phyloP scores from a whole-genome alignment of 2,113 vertebrate species.

The Protobothrops mucrosquamatus region DNA sequence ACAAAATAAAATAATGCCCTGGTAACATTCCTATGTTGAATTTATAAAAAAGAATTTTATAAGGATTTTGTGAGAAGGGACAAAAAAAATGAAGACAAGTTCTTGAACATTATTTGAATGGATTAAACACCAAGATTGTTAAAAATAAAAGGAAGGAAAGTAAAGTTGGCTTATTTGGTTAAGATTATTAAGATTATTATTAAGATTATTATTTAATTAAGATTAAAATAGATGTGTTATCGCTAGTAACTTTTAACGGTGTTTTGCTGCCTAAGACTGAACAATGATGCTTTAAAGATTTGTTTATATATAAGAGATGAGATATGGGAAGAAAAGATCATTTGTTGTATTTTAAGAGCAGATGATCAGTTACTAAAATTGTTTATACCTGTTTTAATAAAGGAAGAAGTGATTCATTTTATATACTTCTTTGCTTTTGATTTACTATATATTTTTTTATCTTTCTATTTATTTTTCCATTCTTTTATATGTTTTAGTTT shows the following conservation, averaged over 20 bases:
- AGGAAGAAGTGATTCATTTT: neutral
- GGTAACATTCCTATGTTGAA: neutral
- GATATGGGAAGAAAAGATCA: neutral
- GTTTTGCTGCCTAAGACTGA: neutral
- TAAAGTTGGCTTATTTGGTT: neutral
- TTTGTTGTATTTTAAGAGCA: neutral
- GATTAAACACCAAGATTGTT: neutral
- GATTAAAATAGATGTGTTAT: neutral
- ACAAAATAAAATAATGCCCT: neutral
- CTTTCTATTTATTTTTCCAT: neutral
- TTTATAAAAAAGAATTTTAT: neutral
- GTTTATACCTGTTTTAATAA: neutral
- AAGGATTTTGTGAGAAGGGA: neutral
- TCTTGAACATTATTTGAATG: neutral
- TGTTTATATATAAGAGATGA: neutral
- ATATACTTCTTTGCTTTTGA: neutral
- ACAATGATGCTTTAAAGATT: neutral
- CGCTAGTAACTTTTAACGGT: neutral
- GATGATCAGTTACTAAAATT: neutral
- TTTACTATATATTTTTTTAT: neutral
- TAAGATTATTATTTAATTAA: neutral
- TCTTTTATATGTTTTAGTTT: neutral
- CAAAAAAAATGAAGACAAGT: neutral
- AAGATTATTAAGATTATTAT: neutral
- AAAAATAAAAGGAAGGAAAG: neutral